A percentile compares a stretch with the other conserved stretches of the same genome.
phyloP scores from a whole-genome alignment of 1,140 invertebrate species.

The Diorhabda sublineata region DNA sequence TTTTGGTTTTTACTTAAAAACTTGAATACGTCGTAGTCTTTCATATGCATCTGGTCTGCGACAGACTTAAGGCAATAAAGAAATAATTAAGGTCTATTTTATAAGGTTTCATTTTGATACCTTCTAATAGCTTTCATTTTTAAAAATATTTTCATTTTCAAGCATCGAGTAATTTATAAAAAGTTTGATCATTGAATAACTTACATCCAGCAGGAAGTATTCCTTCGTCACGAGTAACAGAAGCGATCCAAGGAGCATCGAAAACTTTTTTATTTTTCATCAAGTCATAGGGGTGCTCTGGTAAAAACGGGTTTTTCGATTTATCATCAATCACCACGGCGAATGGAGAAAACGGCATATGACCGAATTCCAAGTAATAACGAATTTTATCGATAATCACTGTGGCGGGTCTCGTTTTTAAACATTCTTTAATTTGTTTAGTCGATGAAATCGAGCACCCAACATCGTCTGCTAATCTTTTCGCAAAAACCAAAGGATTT shows the following conservation, averaged over 20 bases:
- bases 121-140: too few relatives aligned
- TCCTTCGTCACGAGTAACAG: slow-evolving; percentile 44
- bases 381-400: background rate
- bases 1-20: too few relatives aligned
- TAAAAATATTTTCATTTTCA: too few relatives aligned
- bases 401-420: background rate
- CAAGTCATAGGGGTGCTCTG: slow-evolving; percentile 50
- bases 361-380: background rate
- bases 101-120: too few relatives aligned
- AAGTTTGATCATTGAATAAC: too few relatives aligned
- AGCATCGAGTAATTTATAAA: too few relatives aligned
- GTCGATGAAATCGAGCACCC: background rate
- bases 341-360: slow-evolving; percentile 43
- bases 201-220: slow-evolving; percentile 45
- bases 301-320: slow-evolving; percentile 53
- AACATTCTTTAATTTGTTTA: background rate
- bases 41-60: too few relatives aligned
- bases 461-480: background rate
- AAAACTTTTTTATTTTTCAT: slow-evolving; percentile 46
- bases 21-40: too few relatives aligned
- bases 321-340: slow-evolving; percentile 41
- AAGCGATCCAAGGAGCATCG: slow-evolving; percentile 46
- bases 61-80: too few relatives aligned
- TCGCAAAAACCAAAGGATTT: background rate
- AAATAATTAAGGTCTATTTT: too few relatives aligned